Evolutionary conservation across 2,113 vertebrate genomes (phyloP).

Genomic region (human): DNA sequence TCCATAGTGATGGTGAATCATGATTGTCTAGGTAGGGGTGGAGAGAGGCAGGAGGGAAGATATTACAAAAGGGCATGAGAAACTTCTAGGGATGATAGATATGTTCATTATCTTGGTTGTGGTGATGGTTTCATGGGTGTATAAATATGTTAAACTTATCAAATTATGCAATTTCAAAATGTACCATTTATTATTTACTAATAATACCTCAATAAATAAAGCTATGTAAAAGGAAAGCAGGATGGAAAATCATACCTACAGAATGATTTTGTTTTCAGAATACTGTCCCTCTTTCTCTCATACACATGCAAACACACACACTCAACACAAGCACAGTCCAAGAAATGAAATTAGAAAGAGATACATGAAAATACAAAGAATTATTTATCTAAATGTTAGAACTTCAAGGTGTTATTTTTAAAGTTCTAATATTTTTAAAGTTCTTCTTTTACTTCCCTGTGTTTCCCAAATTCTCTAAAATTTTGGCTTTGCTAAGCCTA

Average conservation of each 20-base stretch:
- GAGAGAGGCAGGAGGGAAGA: neutral
- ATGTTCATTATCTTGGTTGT: neutral
- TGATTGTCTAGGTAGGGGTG: neutral
- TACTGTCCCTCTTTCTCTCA: neutral
- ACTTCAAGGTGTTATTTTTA: neutral
- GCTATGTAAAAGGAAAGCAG: neutral
- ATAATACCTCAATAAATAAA: neutral
- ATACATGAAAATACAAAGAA: neutral
- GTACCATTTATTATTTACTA: neutral
- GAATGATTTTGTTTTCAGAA: neutral
- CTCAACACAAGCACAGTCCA: neutral
- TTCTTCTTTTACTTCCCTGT: neutral
- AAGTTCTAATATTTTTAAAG: no score
- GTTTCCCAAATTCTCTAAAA: neutral
- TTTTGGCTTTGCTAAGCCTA: neutral
- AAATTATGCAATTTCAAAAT: neutral
- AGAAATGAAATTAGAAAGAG: neutral
- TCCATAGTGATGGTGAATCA: neutral
- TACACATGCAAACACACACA: neutral
- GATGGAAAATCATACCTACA: neutral
- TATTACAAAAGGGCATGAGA: neutral
- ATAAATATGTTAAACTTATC: neutral
- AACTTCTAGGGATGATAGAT: neutral
- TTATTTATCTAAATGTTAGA: neutral
- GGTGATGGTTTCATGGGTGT: neutral